Conservation (phyloP, 2,888 invertebrate genomes). For the Helicoverpa assulta region DNA sequence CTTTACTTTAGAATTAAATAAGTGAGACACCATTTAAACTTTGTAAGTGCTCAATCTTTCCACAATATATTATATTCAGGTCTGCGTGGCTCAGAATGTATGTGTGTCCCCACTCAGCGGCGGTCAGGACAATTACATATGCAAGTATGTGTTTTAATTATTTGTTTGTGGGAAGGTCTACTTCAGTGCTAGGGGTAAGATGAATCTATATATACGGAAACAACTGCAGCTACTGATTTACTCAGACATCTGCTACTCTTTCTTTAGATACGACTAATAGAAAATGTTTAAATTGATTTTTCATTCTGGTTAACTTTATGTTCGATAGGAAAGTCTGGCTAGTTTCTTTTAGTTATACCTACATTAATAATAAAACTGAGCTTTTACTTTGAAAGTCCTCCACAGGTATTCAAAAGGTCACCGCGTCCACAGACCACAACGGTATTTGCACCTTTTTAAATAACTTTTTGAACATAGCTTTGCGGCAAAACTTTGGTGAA, state of each 20-base stretch:
- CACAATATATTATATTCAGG: conserved; percentile 52
- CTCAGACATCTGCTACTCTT: conserved; percentile 15
- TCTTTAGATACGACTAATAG: conserved; percentile 18
- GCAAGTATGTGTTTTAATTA: conserved; percentile 60
- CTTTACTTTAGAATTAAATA: conserved; percentile 71
- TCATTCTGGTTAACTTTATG: conserved; percentile 31
- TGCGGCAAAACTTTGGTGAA: conserved; percentile 41
- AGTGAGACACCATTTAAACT: conserved; percentile 68
- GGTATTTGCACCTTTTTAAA: conserved; percentile 55
- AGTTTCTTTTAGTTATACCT: conserved; percentile 29
- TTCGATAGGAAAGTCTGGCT: conserved; percentile 21
- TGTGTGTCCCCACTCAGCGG: not conserved
- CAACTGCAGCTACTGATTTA: conserved; percentile 24
- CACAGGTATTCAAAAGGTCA: conserved; percentile 37
- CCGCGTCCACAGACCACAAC: conserved; percentile 38
- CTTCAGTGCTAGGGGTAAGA: conserved; percentile 40
- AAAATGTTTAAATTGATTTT: conserved; percentile 50
- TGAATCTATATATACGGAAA: conserved; percentile 45
- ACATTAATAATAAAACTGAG: conserved; percentile 32
- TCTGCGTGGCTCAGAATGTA: conserved; percentile 7
- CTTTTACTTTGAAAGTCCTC: conserved; percentile 28
- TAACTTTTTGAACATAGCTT: conserved; percentile 47
- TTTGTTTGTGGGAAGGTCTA: conserved; percentile 47
- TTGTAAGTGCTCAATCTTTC: conserved; percentile 58
- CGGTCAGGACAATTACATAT: conserved; percentile 40